phyloP scores from a whole-genome alignment of 2,888 invertebrate genomes.

The Dexiosoma caninum region DNA sequence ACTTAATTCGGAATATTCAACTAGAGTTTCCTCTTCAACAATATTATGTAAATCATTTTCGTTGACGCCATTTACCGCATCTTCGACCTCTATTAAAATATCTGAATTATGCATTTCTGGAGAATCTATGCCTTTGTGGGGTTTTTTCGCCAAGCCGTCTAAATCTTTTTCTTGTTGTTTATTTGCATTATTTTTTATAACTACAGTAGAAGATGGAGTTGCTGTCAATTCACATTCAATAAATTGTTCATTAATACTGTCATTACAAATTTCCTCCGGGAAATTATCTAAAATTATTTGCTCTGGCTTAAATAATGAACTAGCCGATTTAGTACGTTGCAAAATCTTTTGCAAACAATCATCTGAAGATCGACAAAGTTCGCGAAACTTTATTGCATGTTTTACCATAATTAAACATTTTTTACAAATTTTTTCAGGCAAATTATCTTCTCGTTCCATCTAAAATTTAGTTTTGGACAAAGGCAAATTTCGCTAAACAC shows the following conservation, averaged over 20 bases:
- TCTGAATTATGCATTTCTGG: not conserved
- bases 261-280: not conserved
- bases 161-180: not conserved
- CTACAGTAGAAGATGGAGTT: not conserved
- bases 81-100: not conserved
- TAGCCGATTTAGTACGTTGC: conserved; percentile 63
- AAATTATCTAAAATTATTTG: conserved; percentile 2
- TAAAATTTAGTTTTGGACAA: not conserved
- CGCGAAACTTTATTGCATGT: conserved; percentile 63
- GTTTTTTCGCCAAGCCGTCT: too few species aligned
- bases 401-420: conserved; percentile 59
- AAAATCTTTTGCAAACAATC: conserved; percentile 62
- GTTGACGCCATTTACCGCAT: not conserved
- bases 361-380: conserved; percentile 63
- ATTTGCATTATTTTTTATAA: not conserved
- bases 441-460: conserved; percentile 68
- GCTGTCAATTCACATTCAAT: not conserved
- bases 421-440: conserved; percentile 72
- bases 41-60: not conserved
- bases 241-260: not conserved
- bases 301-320: conserved; percentile 47
- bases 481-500: not conserved
- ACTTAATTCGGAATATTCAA: not conserved
- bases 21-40: not conserved
- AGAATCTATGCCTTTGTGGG: not conserved